Base-by-base conservation (phyloP, 2,113 vertebrate species). In the Oncorhynchus keta region DNA sequence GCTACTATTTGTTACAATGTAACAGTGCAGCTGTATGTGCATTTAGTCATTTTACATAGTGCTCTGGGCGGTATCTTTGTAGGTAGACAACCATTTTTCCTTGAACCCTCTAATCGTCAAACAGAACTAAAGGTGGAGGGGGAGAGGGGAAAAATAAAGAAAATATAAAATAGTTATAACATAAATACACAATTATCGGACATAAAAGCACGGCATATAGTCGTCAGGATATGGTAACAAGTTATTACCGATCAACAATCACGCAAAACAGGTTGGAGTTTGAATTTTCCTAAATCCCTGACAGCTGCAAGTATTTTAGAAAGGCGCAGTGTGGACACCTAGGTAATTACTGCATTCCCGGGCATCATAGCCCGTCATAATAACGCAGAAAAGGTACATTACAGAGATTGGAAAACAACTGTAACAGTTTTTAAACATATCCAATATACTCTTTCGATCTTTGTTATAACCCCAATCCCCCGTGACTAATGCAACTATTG, bases 71-170 rank as follows among this genome's bases (percentile, higher is more conserved):
- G 86, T 94, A 89, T 81, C 78, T 89, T 84, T 93, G 84, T 18
- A 97, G 92, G 82, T 93, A 96, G 32, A 92, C 88, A 0, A 86
- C 57, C 94, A 97, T 95, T 91, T 97, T 97, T 20, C 94, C 94
- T 5, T 92, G 86, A 55, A 93, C 87, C 68, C 3, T 87, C 76
- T 92, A 87, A 83, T 93, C 89, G 64, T 65, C 79, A 30, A 74
- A 81, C 69, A 95, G 78, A 83, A 92, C 94, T 95, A 73, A 49
- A 14, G 13, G 61, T 39, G 35, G 51, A 18, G 51, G 4, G 14
- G 14, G 57, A n/a, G 20, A 61, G 59, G 6, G 20, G 16, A 14
- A 61, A 22, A 22, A 14, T 71, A 7, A 72, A 55, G 61, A 24
- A 16, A 26, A 49, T 35, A 35, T 39, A n/a, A 68, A 3, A 64